Conservation (phyloP, 2,113 vertebrate genomes). For the Phrynocephalus versicolor region DNA sequence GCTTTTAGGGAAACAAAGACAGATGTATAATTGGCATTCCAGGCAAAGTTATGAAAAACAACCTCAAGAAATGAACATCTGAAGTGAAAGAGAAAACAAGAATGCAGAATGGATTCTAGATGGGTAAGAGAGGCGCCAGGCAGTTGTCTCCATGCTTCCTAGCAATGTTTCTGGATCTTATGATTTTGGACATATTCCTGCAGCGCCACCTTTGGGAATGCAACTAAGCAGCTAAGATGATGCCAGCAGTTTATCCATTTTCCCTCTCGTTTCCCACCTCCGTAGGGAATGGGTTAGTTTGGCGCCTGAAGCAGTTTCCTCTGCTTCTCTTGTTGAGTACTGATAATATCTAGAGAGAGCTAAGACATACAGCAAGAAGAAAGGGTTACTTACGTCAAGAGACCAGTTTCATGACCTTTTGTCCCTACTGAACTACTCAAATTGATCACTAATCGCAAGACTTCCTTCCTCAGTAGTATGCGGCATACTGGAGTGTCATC, state of each 20-base stretch:
- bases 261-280: not conserved
- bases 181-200: not conserved
- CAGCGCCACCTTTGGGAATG: not conserved
- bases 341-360: not conserved
- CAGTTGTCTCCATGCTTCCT: not conserved
- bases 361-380: not conserved
- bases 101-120: not conserved
- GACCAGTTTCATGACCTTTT: conserved; percentile 96
- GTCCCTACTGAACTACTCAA: conserved; percentile 98
- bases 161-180: not conserved
- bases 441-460: conserved; percentile 94
- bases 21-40: not conserved
- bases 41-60: not conserved
- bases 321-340: not conserved
- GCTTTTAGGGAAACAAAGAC: not conserved
- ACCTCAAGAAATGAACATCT: not conserved
- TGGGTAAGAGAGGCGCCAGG: not conserved
- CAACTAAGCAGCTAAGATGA: not conserved
- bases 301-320: not conserved
- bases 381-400: conserved; percentile 88
- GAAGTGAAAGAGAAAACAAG: not conserved
- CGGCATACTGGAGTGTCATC: conserved; percentile 94
- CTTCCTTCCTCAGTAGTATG: conserved; percentile 93
- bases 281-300: not conserved
- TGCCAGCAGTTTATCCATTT: not conserved